Base-by-base conservation (phyloP, 1,140 invertebrate species). In the Zelostemma sp. region DNA sequence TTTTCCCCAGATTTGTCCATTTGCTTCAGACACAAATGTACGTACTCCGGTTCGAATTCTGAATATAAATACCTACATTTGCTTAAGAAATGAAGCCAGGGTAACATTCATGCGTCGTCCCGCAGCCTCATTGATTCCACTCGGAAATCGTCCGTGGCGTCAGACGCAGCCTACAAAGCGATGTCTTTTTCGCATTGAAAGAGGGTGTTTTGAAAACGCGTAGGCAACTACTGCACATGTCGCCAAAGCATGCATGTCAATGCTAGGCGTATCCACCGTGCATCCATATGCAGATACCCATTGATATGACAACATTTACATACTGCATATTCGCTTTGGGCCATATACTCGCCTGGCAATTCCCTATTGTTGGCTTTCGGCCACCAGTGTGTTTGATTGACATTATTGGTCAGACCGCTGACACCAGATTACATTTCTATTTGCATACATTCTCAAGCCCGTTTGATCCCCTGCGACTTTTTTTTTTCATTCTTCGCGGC, bases 381-480 rank as follows among this genome's bases (percentile, higher is more conserved):
- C 81, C 75, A 81, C 80, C 78, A 79, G 77, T 82, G 80, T 77
- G 81, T 83, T 85, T 85, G 84, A 85, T 85, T 85, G 84, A 85
- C 84, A 84, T 85, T 85, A 85, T 85, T 85, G 84, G 83, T 83
- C 79, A 76, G 75, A 76, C 80, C 77, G 82, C 80, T 84, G 84
- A 85, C 83, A 85, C 83, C 82, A 85, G 84, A 84, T 85, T 85
- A 85, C 82, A 85, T 84, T 84, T 85, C 82, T 85, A 86, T 86
- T 86, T 86, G 82, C 84, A 86, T 86, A 85, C 76, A 81, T 83
- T 82, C 81, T 77, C 82, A 76, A 64, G 78, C 67, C 43, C 48
- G 53, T 73, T 69, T 53, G 41, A 67, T 59, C 54, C 57, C 68
- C 55, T 28, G 40, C 63, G 61, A 63, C 66, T 67, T 66, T 71